Evolutionary conservation across 2,888 invertebrate species (phyloP).

Genomic region (Ormyrus thymus): DNA sequence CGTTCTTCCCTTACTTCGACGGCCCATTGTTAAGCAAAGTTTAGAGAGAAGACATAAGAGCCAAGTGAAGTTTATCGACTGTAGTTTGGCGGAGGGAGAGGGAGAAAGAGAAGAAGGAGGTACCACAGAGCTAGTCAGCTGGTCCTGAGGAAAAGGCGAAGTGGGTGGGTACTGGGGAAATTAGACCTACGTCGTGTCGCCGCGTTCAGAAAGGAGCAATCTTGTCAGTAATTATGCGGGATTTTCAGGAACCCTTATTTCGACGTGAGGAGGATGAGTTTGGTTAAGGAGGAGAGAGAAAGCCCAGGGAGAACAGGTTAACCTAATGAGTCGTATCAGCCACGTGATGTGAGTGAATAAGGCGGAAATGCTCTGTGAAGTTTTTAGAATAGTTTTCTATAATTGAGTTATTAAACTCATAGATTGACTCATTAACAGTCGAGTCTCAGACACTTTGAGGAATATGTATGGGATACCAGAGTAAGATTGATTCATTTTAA

Average conservation of each 20-base stretch:
- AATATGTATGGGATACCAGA: too few species aligned
- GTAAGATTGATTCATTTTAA: too few species aligned
- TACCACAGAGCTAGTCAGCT: neutral
- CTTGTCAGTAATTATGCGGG: conserved; percentile 55
- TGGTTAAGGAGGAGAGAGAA: conserved; percentile 18
- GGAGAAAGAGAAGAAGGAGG: neutral
- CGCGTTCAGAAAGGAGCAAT: conserved; percentile 46
- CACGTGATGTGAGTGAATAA: conserved; percentile 46
- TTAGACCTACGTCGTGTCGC: conserved; percentile 23
- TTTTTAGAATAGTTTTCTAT: conserved; percentile 23
- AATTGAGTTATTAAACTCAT: neutral
- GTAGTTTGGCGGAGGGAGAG: conserved; percentile 50
- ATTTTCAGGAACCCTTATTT: conserved; percentile 47
- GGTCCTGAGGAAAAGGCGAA: neutral
- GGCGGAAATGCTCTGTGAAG: neutral
- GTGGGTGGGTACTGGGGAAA: conserved; percentile 41
- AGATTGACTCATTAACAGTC: too few species aligned
- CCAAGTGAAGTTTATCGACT: conserved; percentile 58
- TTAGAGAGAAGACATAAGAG: conserved; percentile 56
- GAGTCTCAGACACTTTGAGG: too few species aligned
- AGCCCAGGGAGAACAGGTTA: conserved; percentile 43
- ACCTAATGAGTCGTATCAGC: conserved; percentile 58
- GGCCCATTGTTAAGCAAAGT: conserved; percentile 56
- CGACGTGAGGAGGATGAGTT: conserved; percentile 18
- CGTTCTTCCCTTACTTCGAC: conserved; percentile 8